These are phyloP conservation scores for Plecotus auritus DNA, from an alignment of 2,113 vertebrate genomes.

Conservation along the genomic window DNA sequence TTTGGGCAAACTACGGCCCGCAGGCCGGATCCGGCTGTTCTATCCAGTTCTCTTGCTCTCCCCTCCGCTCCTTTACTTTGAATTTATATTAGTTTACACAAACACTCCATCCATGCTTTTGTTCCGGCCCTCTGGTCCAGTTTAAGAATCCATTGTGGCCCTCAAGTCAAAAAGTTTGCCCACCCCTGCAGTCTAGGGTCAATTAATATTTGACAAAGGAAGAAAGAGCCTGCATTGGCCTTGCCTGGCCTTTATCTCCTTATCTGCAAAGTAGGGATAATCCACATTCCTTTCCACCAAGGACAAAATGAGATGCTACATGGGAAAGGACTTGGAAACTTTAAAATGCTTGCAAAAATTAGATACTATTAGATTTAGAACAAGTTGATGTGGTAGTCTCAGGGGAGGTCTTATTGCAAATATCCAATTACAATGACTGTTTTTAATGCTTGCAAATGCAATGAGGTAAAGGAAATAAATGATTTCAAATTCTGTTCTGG, in stretches of 20 bases:
- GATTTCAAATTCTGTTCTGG: slow-evolving; percentile 21
- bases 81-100: no score
- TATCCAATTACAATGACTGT: background rate
- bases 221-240: no score
- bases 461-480: slow-evolving; percentile 7
- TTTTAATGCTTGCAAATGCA: background rate
- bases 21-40: no score
- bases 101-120: no score
- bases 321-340: background rate
- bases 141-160: no score
- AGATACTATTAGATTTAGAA: slow-evolving; percentile 3
- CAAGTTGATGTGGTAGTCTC: background rate
- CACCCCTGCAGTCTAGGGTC: no score
- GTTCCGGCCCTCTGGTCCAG: no score
- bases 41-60: no score
- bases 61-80: no score
- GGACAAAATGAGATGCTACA: background rate
- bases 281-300: background rate
- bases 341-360: background rate
- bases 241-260: background rate
- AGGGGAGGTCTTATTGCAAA: background rate
- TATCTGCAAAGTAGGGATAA: background rate
- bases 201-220: no score
- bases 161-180: no score
- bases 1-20: no score